Evolutionary conservation across 1,140 invertebrate species (phyloP).

Genomic region (Eriocheir sinensis): DNA sequence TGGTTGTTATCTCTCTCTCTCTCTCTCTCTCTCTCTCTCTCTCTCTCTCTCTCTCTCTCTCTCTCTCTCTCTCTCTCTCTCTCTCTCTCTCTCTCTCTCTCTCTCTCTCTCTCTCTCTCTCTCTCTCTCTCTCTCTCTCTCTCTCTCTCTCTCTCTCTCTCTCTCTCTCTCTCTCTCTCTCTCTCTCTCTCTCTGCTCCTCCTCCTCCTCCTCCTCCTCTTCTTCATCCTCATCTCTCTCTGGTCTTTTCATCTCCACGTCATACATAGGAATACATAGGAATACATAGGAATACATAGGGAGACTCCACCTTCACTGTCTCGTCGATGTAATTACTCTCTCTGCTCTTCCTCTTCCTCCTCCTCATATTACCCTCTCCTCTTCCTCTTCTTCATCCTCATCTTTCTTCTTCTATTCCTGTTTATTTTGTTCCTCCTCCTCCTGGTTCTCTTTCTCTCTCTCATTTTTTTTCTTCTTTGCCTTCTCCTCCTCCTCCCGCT

Average conservation of each 20-base stretch:
- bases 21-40: neutral
- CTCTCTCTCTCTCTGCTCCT: neutral
- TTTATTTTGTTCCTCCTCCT: neutral
- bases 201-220: neutral
- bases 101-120: too few relatives aligned
- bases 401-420: neutral
- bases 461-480: neutral
- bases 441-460: neutral
- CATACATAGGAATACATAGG: too few relatives aligned
- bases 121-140: conserved; percentile 1
- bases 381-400: neutral
- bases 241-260: too few relatives aligned
- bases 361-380: neutral
- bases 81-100: neutral
- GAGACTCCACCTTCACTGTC: neutral
- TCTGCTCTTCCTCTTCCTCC: conserved; percentile 23
- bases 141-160: conserved; percentile 24
- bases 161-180: neutral
- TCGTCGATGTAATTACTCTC: too few relatives aligned
- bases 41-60: neutral
- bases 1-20: neutral
- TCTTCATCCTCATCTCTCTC: too few relatives aligned
- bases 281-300: too few relatives aligned
- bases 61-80: neutral
- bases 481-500: neutral